Evolutionary conservation across 2,113 vertebrate genomes (phyloP).

Genomic region (Odocoileus virginianus): DNA sequence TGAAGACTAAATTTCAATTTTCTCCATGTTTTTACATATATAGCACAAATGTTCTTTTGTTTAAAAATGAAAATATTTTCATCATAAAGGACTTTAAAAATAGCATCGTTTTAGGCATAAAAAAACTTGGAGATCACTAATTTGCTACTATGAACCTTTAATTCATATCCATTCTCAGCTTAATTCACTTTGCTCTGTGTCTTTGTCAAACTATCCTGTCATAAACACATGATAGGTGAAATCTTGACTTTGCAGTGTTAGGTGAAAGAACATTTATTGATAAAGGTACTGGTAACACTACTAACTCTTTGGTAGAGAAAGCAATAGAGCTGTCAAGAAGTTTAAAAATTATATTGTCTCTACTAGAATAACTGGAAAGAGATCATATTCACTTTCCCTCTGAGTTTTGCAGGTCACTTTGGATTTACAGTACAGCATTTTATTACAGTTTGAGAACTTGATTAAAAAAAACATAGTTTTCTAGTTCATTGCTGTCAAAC

Average conservation of each 20-base stretch:
- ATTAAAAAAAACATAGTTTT: conserved; percentile 50
- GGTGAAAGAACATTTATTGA: conserved; percentile 79
- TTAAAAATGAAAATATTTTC: conserved; percentile 30
- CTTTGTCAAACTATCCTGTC: conserved; percentile 72
- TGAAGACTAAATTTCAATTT: background rate
- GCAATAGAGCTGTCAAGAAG: conserved; percentile 83
- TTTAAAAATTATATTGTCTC: conserved; percentile 82
- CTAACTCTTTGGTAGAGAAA: conserved; percentile 74
- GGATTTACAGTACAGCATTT: conserved; percentile 77
- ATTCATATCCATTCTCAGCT: conserved; percentile 64
- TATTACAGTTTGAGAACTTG: conserved; percentile 75
- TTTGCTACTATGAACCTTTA: conserved; percentile 47
- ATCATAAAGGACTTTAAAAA: background rate
- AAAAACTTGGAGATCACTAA: conserved; percentile 30
- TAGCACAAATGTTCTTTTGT: background rate
- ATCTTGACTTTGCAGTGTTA: conserved; percentile 75
- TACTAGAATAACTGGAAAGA: conserved; percentile 78
- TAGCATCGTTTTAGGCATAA: background rate
- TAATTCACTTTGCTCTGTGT: conserved; percentile 52
- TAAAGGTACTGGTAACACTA: conserved; percentile 72
- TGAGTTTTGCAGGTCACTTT: conserved; percentile 76
- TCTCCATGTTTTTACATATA: background rate
- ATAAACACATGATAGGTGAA: conserved; percentile 66
- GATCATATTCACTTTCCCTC: conserved; percentile 75
- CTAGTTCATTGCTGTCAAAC: conserved; percentile 59